Evolutionary conservation across 1,140 invertebrate genomes (phyloP), one percentile per base, ranked within the genome.

Genomic region (Bombus balteatus): DNA sequence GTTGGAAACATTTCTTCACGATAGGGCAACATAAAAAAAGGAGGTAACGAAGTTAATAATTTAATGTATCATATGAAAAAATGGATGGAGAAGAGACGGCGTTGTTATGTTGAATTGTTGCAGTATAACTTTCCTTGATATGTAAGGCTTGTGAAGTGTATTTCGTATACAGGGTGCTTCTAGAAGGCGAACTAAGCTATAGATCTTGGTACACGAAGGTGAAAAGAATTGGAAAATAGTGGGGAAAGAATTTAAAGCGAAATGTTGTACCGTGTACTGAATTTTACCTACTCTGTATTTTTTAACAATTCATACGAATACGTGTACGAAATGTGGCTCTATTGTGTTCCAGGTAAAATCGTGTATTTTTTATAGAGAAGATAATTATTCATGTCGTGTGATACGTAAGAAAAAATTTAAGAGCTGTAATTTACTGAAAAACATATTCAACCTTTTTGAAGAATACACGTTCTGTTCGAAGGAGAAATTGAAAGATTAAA

Each of bases 161-260:
- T 25, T 62, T 9, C 57, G 28, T 62, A n/a, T 39, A 77, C 25
- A 28, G 18, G 2, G 1, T 62, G 34, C 9, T 65, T 77, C 59
- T 62, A 41, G 57, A 15, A 41, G 39, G 28, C 10, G 59, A 32
- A 65, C 15, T 28, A 28, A 28, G 57, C 37, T 43, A 43, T 65
- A 77, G 34, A 77, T 77, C 57, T 77, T 65, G 41, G 75, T 34
- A 65, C 53, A 37, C 6, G 37, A 77, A 62, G 75, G 75, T 77
- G 57, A 39, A 41, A 59, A 65, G 62, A 77, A 62, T 77, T 77
- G 57, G 59, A 43, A 77, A 77, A 32, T 77, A 34, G 15, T 22
- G 34, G 32, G 34, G 18, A 53, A 34, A 37, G 34, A 59, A 76
- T 76, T 39, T 59, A 59, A 39, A 76, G 34, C 12, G 73, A 76